Evolutionary conservation across 2,113 vertebrate genomes (phyloP).

Genomic region (Suncus etruscus): DNA sequence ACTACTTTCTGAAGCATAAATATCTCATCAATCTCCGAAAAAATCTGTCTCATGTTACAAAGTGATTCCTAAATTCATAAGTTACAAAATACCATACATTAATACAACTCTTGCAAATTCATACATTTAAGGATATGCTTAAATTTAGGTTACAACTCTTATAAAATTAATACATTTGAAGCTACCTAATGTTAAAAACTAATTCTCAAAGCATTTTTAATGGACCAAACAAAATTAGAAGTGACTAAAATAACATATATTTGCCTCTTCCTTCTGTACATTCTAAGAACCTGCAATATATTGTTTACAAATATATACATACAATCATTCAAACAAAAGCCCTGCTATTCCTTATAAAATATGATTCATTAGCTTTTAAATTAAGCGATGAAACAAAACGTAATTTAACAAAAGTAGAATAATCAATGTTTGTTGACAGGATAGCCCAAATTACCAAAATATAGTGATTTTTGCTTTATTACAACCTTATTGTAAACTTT

Average conservation of each 20-base stretch:
- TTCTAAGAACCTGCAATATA: background rate
- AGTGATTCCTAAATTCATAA: background rate
- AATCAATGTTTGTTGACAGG: slow-evolving; percentile 12
- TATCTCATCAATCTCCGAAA: background rate
- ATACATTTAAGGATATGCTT: slow-evolving; percentile 27
- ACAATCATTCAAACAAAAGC: background rate
- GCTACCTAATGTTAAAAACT: background rate
- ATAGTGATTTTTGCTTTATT: slow-evolving; percentile 50
- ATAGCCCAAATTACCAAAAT: slow-evolving; percentile 18
- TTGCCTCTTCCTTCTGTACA: background rate
- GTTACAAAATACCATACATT: background rate
- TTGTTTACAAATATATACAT: background rate
- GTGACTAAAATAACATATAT: background rate
- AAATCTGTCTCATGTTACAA: background rate
- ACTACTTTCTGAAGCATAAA: slow-evolving; percentile 1
- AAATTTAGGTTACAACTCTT: background rate
- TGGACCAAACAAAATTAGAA: background rate
- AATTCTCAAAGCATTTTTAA: slow-evolving; percentile 16
- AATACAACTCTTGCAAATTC: background rate
- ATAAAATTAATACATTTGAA: slow-evolving; percentile 40
- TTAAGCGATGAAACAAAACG: slow-evolving; percentile 8
- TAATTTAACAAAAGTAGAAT: background rate
- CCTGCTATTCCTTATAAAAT: background rate
- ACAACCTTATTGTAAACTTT: slow-evolving; percentile 23
- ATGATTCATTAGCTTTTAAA: slow-evolving; percentile 14